Conservation (phyloP, 2,113 vertebrate species). For the Hyaena hyaena region DNA sequence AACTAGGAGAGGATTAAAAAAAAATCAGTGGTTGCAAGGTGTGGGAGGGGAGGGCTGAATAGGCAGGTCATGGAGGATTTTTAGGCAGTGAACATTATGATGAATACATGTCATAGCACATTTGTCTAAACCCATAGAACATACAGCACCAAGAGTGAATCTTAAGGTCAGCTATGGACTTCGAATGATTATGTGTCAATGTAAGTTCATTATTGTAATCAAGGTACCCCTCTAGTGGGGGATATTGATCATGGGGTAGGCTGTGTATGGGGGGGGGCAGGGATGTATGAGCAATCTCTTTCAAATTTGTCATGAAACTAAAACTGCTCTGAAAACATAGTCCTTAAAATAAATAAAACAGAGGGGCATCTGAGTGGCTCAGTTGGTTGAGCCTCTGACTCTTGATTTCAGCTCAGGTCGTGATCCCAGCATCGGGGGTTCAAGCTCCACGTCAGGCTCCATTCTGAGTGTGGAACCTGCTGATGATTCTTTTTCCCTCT, state of each 20-base stretch:
- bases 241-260: neutral
- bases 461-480: too few species aligned
- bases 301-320: neutral
- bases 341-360: neutral
- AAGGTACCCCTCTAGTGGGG: neutral
- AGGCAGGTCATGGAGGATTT: neutral
- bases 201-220: neutral
- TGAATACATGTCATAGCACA: neutral
- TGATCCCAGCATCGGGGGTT: too few species aligned
- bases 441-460: too few species aligned
- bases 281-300: neutral
- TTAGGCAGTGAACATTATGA: neutral
- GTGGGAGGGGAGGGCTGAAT: neutral
- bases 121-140: neutral
- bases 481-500: too few species aligned
- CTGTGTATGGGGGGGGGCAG: neutral
- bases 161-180: neutral
- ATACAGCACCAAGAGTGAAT: neutral
- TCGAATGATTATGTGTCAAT: neutral
- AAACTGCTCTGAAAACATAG: neutral
- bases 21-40: neutral
- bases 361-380: too few species aligned
- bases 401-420: too few species aligned
- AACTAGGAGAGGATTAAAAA: neutral
- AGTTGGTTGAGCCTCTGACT: too few species aligned